Evolutionary conservation across 2,797 vertebrate species (phyloP), one percentile per base, ranked within the genome.

Genomic region (Sparidentex hasta): DNA sequence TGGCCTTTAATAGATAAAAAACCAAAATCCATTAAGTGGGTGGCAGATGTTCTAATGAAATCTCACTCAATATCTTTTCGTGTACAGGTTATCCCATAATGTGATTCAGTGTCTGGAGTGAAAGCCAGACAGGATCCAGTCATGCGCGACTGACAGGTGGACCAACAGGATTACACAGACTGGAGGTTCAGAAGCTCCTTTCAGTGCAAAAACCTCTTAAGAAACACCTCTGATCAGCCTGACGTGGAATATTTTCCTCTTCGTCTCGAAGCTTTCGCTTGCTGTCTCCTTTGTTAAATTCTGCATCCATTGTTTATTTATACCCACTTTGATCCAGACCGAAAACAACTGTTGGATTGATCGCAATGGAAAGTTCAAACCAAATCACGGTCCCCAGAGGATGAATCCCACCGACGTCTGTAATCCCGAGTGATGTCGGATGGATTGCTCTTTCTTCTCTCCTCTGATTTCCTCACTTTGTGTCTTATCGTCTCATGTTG

Each of bases 141-240:
- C 13, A 46, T 33, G 76, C 55, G 17, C 29, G 7, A 66, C 67
- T 58, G 76, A 69, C 65, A 71, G 44, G 74, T 74, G 78, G 68
- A 76, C 44, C 74, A 77, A 81, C 67, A 75, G 80, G 82, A 83
- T 89, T 82, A 80, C 51, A 77, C 55, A 73, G 62, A 62, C 64
- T 48, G 47, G 17, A 76, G 80, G 85, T 71, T 51, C 33, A 65
- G 74, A 75, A 52, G 65, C 61, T 86, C 44, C 43, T 66, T 73
- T 51, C 43, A 57, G 17, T 71, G 14, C 29, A 65, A 47, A 7
- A 59, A 64, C 51, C 56, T 83, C 71, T 80, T 18, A 65, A 74
- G 52, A 66, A 33, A 69, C 44, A 80, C 16, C 8, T 65, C 46
- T 33, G 51, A 64, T 77, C 46, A n/a, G 29, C 59, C n/a, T 46